Evolutionary conservation across 2,113 vertebrate species (phyloP).

Genomic region (Rhynchomys soricoides): DNA sequence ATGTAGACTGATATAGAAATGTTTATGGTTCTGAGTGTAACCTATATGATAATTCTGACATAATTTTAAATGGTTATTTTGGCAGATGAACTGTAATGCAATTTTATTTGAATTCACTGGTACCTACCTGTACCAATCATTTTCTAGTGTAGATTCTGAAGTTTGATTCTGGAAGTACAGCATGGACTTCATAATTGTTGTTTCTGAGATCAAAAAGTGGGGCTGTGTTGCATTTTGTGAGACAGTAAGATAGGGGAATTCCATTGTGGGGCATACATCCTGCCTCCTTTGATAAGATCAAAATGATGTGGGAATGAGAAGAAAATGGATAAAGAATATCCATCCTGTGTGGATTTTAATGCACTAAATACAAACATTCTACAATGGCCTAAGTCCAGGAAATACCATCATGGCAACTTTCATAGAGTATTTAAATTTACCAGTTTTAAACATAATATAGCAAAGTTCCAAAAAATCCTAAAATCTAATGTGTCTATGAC

Average conservation of each 20-base stretch:
- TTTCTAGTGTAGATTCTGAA: neutral
- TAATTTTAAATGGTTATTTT: neutral
- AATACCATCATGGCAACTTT: neutral
- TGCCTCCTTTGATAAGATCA: neutral
- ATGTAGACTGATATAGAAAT: neutral
- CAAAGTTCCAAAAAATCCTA: neutral
- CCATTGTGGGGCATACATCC: neutral
- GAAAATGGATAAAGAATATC: neutral
- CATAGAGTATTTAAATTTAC: neutral
- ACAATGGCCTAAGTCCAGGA: neutral
- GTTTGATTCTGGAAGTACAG: neutral
- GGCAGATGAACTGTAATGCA: neutral
- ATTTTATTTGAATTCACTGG: neutral
- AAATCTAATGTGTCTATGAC: neutral
- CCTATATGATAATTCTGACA: neutral
- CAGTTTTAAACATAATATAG: neutral
- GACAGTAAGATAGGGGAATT: neutral
- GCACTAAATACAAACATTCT: neutral
- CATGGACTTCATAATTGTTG: neutral
- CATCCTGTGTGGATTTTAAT: neutral
- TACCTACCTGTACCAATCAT: neutral
- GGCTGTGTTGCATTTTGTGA: neutral
- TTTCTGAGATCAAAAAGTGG: neutral
- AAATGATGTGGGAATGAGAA: neutral
- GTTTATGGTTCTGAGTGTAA: neutral